phyloP scores from a whole-genome alignment of 2,888 invertebrate genomes.

The Miltochrista miniata region DNA sequence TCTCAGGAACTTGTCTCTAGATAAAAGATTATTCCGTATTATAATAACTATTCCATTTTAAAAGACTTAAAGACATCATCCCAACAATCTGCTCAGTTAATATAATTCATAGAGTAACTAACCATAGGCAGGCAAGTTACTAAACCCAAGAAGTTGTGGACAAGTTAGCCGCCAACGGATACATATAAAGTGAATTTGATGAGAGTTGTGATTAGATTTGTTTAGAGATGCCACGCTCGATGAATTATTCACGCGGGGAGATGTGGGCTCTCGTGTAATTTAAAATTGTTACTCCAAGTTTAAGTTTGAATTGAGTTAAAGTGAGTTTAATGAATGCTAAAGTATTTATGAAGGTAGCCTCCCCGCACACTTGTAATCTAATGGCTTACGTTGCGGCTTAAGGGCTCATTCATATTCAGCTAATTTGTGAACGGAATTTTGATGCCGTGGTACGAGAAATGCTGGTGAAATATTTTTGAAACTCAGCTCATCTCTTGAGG shows the following conservation, averaged over 20 bases:
- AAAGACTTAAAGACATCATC: background rate
- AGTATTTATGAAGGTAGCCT: conserved; percentile 40
- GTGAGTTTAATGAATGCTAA: conserved; percentile 53
- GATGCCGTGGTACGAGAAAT: no score
- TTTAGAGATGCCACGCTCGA: conserved; percentile 54
- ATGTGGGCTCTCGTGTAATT: conserved; percentile 47
- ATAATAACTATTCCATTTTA: no score
- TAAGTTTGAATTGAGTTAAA: conserved; percentile 53
- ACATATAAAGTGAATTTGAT: conserved; percentile 50
- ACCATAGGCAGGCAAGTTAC: conserved; percentile 14
- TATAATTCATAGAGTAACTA: background rate
- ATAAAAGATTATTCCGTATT: no score
- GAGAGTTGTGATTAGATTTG: conserved; percentile 65
- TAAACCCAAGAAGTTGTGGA: conserved; percentile 20
- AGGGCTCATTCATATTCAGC: conserved; percentile 2
- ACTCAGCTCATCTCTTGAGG: no score
- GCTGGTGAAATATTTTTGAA: no score
- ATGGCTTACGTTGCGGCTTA: conserved; percentile 13
- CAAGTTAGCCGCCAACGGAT: conserved; percentile 30
- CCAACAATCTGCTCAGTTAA: background rate
- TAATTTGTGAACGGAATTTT: background rate
- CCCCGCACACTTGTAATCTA: conserved; percentile 15
- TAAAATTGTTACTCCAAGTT: conserved; percentile 59
- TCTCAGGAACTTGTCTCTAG: no score
- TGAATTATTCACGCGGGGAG: conserved; percentile 61